phyloP scores from a whole-genome alignment of 2,888 invertebrate species.

The Ptilodon capucinus region DNA sequence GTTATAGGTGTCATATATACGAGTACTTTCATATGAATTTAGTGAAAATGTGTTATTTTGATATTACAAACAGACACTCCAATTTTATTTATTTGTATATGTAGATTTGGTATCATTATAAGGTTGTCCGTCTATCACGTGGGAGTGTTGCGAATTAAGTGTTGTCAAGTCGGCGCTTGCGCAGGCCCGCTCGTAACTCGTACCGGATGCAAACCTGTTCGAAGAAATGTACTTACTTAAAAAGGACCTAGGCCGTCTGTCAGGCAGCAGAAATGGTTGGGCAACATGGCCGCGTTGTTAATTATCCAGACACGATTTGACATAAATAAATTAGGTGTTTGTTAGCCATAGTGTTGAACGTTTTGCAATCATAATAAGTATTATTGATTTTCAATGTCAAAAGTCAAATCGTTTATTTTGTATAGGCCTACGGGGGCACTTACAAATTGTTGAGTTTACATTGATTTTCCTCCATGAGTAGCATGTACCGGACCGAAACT shows the following conservation, averaged over 20 bases:
- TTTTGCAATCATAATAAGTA: not conserved
- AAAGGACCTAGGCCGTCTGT: conserved; percentile 25
- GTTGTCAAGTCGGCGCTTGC: conserved; percentile 9
- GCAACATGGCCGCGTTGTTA: conserved; percentile 20
- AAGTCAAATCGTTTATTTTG: no score
- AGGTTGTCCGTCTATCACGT: conserved; percentile 22
- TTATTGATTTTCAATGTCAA: not conserved
- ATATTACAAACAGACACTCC: no score
- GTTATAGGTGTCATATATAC: no score
- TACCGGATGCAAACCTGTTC: conserved; percentile 41
- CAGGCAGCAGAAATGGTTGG: conserved; percentile 26
- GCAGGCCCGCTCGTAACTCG: not conserved
- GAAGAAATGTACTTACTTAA: conserved; percentile 34
- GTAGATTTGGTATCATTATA: no score
- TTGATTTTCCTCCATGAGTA: no score
- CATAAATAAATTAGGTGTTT: not conserved
- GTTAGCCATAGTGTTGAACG: not conserved
- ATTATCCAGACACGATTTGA: not conserved
- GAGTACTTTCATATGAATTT: no score
- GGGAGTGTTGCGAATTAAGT: conserved; percentile 27
- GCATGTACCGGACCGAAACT: no score
- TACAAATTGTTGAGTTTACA: no score
- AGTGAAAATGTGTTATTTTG: no score
- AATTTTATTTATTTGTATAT: no score
- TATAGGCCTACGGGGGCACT: no score